Conservation (phyloP, 2,113 vertebrate species). For the Apus apus region DNA sequence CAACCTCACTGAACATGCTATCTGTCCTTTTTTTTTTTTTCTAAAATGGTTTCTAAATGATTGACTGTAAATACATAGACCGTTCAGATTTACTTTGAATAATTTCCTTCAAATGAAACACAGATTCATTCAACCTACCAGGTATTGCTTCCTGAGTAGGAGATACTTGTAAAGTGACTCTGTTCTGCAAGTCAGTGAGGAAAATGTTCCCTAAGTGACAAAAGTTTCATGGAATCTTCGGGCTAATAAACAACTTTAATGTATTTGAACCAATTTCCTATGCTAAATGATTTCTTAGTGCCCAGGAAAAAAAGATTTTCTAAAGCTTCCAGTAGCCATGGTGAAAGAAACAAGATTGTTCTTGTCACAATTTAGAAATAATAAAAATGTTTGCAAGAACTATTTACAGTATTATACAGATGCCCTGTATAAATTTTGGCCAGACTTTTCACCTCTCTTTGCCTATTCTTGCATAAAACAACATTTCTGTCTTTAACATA, state of each 20-base stretch:
- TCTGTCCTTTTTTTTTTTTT: not conserved
- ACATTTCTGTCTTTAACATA: not conserved
- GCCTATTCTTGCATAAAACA: not conserved
- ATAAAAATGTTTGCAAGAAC: not conserved
- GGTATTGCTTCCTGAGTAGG: not conserved
- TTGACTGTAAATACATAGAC: not conserved
- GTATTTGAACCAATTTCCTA: not conserved
- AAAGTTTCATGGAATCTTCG: not conserved
- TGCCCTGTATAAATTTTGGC: not conserved
- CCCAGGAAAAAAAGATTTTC: not conserved
- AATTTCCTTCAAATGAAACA: conserved; percentile 6
- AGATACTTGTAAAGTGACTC: not conserved
- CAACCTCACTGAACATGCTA: not conserved
- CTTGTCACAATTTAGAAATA: not conserved
- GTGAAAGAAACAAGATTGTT: not conserved
- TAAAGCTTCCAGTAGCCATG: not conserved
- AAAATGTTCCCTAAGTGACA: not conserved
- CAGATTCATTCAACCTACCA: not conserved
- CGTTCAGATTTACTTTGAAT: conserved; percentile 1
- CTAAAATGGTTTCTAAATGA: not conserved
- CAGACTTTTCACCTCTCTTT: not conserved
- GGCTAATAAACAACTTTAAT: not conserved
- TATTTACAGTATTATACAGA: not conserved
- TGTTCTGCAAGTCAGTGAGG: not conserved
- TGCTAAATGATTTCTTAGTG: not conserved